Evolutionary conservation across 30 jellyfish, hydroid and myxozoan species (phyloP), one percentile per base, ranked within the genome.

Genomic region (Clytia hemisphaerica): DNA sequence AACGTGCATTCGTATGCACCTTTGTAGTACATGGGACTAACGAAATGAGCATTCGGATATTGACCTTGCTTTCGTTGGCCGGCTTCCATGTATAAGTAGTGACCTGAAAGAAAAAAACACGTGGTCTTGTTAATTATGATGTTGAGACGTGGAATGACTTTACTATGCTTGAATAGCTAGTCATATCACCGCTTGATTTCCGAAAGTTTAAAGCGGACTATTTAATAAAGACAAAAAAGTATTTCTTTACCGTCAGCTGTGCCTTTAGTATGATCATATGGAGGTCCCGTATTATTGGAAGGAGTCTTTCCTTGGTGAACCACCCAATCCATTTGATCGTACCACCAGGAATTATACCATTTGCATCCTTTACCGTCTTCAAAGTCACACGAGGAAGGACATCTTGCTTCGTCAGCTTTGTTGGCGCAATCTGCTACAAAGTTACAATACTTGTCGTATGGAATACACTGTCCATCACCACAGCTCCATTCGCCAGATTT

Each of bases 261-360:
- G 36, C 92, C 92, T 37, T 77, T 82, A 4, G 99, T 91, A 53
- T 91, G 99, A 37, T 91, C 99, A n/a, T 54, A 53, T 6, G 81
- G 83, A 3, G 99, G 99, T 29, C 99, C 95, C 4, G 99, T 91
- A 3, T 94, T 95, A 73, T 91, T 91, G 0, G 95, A 75, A 32
- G 93, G 94, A 6, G 99, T 91, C 61, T 77, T 79, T 42, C 99
- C 99, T 72, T 83, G 95, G 53, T 77, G 95, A 47, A 94, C 55
- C 12, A 18, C 44, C 99, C 99, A 91, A 57, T 91, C 99, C 95
- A 91, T 80, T 24, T 64, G 40, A 58, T 91, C 99, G 9, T 92
- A 94, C 32, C 25, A 59, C 55, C 71, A 40, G 2, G 95, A 67
- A 57, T 91, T 91, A 21, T 26, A 45, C 99, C 99, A 91, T 21